Base-by-base conservation (phyloP, 53 echinoderm and acorn worm genomes). In the Paracentrotus lividus region DNA sequence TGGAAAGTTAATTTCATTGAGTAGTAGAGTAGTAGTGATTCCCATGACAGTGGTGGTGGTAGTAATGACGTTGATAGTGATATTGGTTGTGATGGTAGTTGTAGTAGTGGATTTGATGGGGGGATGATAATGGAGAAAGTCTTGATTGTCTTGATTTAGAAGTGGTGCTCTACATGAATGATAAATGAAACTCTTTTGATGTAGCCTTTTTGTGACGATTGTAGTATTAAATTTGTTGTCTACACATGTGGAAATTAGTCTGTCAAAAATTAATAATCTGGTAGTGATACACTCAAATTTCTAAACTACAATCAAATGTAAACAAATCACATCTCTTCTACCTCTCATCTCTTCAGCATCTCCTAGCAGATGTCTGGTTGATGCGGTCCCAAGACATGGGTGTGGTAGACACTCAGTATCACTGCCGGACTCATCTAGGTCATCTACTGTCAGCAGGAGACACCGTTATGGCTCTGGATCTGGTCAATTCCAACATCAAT, bases 361-460 rank as follows among this genome's bases (percentile, higher is more conserved):
- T 96, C 57, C 68, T 98, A 38, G 95, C 98, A 24, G 98, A 98
- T 88, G 97, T 98, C 16, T 98, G 98, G 98, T 96, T 98, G 59
- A 96, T 96, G 96, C 85, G 96, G 2, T 94, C 91, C 33, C 93
- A 94, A 34, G 98, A 98, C 88, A 93, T 98, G 93, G 98, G 98
- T 0, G 93, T 98, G 29, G 95, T 94, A 14, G 97, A 98, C 86
- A 90, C 94, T 53, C 98, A 98, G 96, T 95, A 95, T 91, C 98
- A 98, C 92, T 98, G 98, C 85, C 96, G 98, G 9, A 97, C 94
- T 8, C 97, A 97, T 53, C 91, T 98, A 1, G 98, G 98, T 34
- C 98, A 98, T 54, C 95, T 98, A 0, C 95, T 98, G 42, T 92
- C 86, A 21, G 95, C 97, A 7, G 98, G 97, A 5, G 98, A 98